Conservation (phyloP, 92 coral and sea anemone species). For the Paragorgia papillata region DNA sequence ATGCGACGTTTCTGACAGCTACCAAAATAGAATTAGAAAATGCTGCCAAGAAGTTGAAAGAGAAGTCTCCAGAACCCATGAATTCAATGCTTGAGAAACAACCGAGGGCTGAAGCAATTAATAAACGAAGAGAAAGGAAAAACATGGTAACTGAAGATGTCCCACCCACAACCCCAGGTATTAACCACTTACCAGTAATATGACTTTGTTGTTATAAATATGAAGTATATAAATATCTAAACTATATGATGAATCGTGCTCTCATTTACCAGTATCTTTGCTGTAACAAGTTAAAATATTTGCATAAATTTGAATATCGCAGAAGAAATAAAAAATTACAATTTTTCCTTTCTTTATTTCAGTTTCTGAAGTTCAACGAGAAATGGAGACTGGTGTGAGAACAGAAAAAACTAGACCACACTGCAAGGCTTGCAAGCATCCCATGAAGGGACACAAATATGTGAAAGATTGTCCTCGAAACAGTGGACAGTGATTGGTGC, state of each 20-base stretch:
- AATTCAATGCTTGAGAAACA: constrained; percentile 40
- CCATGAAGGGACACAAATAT: constrained; percentile 34
- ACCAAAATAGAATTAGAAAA: neutral
- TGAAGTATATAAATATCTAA: too few relatives aligned
- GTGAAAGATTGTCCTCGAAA: constrained; percentile 1
- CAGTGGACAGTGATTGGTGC: neutral
- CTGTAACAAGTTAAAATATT: too few relatives aligned
- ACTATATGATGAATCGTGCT: too few relatives aligned
- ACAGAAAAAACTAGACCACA: constrained; percentile 7
- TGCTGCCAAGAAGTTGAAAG: constrained; percentile 37
- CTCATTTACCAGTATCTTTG: too few relatives aligned
- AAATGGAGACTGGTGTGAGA: neutral
- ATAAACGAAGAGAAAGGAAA: constrained; percentile 3
- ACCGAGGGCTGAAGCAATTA: constrained; percentile 29
- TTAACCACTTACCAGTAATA: neutral
- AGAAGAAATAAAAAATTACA: too few relatives aligned
- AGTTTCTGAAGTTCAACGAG: neutral
- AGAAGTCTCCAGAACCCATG: constrained; percentile 49
- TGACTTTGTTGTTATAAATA: neutral
- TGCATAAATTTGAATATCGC: too few relatives aligned
- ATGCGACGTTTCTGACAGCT: constrained; percentile 35
- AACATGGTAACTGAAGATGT: constrained; percentile 31
- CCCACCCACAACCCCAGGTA: constrained; percentile 32
- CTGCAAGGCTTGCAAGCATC: constrained; percentile 24
- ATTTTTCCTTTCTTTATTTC: neutral